These are phyloP conservation scores for Okapia johnstoni DNA, from an alignment of 2,113 vertebrate genomes.

Conservation along the genomic window DNA sequence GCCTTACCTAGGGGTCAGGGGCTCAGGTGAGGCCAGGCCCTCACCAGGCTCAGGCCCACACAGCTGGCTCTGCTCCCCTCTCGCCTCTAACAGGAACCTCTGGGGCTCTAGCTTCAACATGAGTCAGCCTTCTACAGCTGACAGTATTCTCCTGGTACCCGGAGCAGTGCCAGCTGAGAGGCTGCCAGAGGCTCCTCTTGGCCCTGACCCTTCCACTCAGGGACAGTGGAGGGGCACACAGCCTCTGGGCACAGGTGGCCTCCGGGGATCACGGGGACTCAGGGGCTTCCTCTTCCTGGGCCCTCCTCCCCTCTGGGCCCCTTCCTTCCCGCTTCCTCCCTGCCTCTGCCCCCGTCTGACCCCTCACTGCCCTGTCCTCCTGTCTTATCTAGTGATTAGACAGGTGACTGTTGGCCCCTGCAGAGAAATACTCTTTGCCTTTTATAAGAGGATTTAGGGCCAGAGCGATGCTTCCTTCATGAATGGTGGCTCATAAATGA, in stretches of 20 bases:
- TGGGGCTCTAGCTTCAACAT: neutral
- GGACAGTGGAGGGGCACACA: neutral
- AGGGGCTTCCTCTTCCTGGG: neutral
- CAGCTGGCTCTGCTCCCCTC: neutral
- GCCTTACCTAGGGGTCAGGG: neutral
- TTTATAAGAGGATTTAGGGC: neutral
- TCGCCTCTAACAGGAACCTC: neutral
- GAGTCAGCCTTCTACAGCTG: neutral
- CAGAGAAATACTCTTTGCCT: neutral
- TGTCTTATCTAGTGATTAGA: neutral
- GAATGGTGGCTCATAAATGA: neutral
- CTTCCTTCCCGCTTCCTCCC: neutral
- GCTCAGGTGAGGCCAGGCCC: neutral
- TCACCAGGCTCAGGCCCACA: neutral
- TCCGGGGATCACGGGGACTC: neutral
- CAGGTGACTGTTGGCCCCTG: neutral
- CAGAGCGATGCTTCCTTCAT: neutral
- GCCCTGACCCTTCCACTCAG: neutral
- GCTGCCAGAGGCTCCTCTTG: neutral
- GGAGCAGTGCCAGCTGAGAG: neutral
- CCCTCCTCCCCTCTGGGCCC: neutral
- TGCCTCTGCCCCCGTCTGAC: neutral
- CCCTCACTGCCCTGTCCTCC: neutral
- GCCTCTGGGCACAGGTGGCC: neutral
- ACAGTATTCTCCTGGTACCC: neutral